These are phyloP conservation scores for Metalampra italica DNA, from an alignment of 2,888 invertebrate species.

Conservation along the genomic window DNA sequence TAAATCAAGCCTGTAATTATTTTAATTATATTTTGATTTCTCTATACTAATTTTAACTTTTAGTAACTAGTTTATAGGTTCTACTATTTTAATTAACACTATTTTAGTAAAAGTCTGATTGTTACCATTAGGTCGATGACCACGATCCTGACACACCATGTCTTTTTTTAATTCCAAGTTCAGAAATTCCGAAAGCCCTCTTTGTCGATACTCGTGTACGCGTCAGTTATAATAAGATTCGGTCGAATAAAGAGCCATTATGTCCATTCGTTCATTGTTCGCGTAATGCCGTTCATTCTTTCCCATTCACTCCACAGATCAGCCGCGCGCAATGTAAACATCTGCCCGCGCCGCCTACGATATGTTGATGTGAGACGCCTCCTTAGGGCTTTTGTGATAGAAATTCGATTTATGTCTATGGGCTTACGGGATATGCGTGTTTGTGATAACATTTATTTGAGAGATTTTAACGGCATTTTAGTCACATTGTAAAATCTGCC, in stretches of 20 bases:
- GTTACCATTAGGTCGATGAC: too few relatives aligned
- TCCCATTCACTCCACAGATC: constrained; percentile 28
- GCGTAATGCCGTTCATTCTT: constrained; percentile 51
- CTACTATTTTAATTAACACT: too few relatives aligned
- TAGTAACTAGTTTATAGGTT: too few relatives aligned
- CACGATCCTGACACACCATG: too few relatives aligned
- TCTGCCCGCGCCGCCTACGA: constrained; percentile 49
- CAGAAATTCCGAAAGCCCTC: constrained; percentile 10
- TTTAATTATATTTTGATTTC: background rate
- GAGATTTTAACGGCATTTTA: constrained; percentile 13
- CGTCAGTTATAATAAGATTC: constrained; percentile 64
- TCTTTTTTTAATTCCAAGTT: constrained; percentile 4
- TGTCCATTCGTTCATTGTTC: constrained; percentile 47
- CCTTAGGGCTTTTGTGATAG: constrained; percentile 13
- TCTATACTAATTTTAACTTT: too few relatives aligned
- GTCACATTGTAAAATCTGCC: constrained; percentile 9
- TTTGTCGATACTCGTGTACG: constrained; percentile 28
- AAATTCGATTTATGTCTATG: constrained; percentile 13
- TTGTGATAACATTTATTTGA: constrained; percentile 19
- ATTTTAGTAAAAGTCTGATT: too few relatives aligned
- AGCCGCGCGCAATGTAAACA: constrained; percentile 46
- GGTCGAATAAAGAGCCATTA: constrained; percentile 50
- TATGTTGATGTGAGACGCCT: constrained; percentile 26
- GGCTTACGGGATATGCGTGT: constrained; percentile 12
- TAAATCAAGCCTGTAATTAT: background rate